Percentiles rank a stretch among this genome's conserved stretches.
phyloP scores from a whole-genome alignment of 2,113 vertebrate genomes.

The Sinocyclocheilus anophthalmus region DNA sequence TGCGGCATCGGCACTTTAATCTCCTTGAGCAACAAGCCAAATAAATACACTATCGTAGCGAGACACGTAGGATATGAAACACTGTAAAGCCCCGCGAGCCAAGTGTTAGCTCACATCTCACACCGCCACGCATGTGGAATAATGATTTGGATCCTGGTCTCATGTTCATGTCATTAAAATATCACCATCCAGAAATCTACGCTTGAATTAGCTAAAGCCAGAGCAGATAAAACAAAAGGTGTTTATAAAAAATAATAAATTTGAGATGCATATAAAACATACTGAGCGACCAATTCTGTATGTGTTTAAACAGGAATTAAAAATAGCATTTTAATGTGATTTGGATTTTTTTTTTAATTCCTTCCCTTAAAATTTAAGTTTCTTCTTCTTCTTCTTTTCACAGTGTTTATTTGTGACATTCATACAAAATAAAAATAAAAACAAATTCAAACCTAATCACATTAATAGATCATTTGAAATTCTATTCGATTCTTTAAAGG shows the following conservation, averaged over 20 bases:
- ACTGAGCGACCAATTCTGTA: not conserved
- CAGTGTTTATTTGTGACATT: no score
- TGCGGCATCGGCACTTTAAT: slow-evolving; percentile 54
- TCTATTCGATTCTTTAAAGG: no score
- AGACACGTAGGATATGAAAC: slow-evolving; percentile 55
- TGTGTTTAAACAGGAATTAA: not conserved
- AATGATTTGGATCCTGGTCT: slow-evolving; percentile 10
- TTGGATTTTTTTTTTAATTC: not conserved
- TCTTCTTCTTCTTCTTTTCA: no score
- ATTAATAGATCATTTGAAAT: no score
- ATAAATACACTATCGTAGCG: slow-evolving; percentile 60
- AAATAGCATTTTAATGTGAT: not conserved
- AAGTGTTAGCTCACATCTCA: slow-evolving; percentile 42
- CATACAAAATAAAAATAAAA: no score
- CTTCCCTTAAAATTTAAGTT: no score
- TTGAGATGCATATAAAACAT: not conserved
- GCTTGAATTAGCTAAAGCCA: not conserved
- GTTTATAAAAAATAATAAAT: not conserved
- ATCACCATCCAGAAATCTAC: not conserved
- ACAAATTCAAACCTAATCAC: no score
- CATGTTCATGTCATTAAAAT: slow-evolving; percentile 25
- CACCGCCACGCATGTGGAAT: slow-evolving; percentile 19
- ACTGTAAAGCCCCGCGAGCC: slow-evolving; percentile 55
- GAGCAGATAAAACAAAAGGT: not conserved
- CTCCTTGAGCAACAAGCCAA: slow-evolving; percentile 60